Base-by-base conservation (phyloP, 2,888 invertebrate species). In the Agrochola macilenta region DNA sequence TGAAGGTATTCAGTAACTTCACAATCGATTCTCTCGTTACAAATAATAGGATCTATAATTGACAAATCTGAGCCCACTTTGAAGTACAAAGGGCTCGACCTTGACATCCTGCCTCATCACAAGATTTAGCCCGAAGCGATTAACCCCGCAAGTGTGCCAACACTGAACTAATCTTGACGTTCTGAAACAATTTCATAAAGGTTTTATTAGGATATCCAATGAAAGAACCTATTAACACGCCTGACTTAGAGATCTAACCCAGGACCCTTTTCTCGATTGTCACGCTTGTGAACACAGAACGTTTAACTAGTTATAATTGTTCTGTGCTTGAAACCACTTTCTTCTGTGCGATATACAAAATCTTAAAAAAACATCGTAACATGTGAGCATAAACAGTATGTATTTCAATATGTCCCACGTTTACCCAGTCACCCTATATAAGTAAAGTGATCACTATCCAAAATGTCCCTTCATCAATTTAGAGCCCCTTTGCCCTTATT, bases 401-500 rank as follows among this genome's bases (percentile, higher is more conserved):
- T 23, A 7, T 1, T 0, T 23, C 9, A 35, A 1, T 7, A 52
- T n/a, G 11, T 57, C 23, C 49, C 12, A 20, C 23, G 49, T 58
- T 78, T 54, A 65, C 20, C 14, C 2, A 78, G 11, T 8, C 17
- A 35, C 7, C n/a, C 63, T 14, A 0, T 52, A 74, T 43, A 80
- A 74, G 74, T 58, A 72, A 79, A 74, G 23, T 76, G 84, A 84
- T 78, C 72, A 64, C 65, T 76, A 76, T 79, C 74, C 43, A 52
- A 79, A 78, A 68, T 57, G 76, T 80, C 86, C 87, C 74, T 73
- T 76, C 82, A 88, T 89, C 81, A 85, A 89, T 89, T 88, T 79
- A 78, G 58, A 39, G 23, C 12, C 39, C 14, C 39, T 64, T 65
- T 30, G 61, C 12, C 66, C 26, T 46, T 60, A 87, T 79, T 64